Percentiles rank a stretch among this genome's conserved stretches.
phyloP scores from a whole-genome alignment of 2,888 invertebrate genomes.

The Hetaerina titia region DNA sequence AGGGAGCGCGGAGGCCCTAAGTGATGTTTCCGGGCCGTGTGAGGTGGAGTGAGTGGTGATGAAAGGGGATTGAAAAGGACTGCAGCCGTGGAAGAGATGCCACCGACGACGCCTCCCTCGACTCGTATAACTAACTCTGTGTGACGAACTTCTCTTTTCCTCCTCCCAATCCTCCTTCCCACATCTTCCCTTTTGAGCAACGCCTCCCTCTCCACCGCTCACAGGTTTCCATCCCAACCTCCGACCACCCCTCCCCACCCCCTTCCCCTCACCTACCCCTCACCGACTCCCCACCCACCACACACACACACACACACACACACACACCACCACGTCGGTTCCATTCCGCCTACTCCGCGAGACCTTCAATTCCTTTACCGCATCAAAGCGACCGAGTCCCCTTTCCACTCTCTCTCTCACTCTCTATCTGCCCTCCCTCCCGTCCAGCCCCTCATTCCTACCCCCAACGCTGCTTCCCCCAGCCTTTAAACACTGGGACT shows the following conservation, averaged over 20 bases:
- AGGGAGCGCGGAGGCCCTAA: neutral
- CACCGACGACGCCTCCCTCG: neutral
- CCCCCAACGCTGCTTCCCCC: no score
- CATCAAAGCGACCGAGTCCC: neutral
- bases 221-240: neutral
- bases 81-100: neutral
- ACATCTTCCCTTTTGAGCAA: neutral
- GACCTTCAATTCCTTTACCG: neutral
- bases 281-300: neutral
- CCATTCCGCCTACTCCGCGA: neutral
- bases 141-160: neutral
- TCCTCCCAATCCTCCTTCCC: neutral
- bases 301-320: neutral
- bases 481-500: neutral
- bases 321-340: neutral
- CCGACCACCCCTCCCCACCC: neutral
- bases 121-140: neutral
- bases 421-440: neutral
- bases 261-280: neutral
- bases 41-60: neutral
- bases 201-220: neutral
- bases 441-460: neutral
- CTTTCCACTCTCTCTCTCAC: neutral
- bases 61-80: neutral
- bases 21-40: constrained; percentile 29